Evolutionary conservation across 2,113 vertebrate species (phyloP).

Genomic region (Podiceps cristatus): DNA sequence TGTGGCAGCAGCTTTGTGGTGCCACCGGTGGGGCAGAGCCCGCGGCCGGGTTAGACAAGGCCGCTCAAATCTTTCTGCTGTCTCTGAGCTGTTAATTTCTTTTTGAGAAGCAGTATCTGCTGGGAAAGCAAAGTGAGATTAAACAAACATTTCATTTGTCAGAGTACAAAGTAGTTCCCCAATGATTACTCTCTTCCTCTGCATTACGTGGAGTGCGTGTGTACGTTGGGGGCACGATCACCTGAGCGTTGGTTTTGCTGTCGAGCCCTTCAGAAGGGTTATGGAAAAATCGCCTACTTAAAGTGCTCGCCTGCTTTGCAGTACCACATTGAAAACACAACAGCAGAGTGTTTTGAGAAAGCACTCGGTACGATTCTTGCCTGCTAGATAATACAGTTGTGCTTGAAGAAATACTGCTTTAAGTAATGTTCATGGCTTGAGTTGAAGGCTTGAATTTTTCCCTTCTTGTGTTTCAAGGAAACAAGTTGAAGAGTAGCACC

Average conservation of each 20-base stretch:
- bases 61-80: not conserved
- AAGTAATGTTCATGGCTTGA: not conserved
- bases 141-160: not conserved
- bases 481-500: not conserved
- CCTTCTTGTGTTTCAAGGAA: not conserved
- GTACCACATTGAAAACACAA: not conserved
- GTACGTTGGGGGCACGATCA: not conserved
- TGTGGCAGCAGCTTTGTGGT: not conserved
- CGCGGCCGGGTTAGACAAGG: not conserved
- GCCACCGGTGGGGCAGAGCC: not conserved
- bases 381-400: not conserved
- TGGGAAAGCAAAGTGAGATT: not conserved
- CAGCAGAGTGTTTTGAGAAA: not conserved
- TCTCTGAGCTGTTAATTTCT: not conserved
- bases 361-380: not conserved
- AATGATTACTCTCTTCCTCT: not conserved
- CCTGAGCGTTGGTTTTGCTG: not conserved
- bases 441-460: not conserved
- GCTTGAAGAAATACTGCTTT: not conserved
- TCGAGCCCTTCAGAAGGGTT: not conserved
- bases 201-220: not conserved
- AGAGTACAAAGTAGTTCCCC: not conserved
- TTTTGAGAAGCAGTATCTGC: not conserved
- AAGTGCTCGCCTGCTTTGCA: not conserved
- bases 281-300: not conserved